Evolutionary conservation across 2,888 invertebrate species (phyloP).

Genomic region (Zhuqinia jingwanae): DNA sequence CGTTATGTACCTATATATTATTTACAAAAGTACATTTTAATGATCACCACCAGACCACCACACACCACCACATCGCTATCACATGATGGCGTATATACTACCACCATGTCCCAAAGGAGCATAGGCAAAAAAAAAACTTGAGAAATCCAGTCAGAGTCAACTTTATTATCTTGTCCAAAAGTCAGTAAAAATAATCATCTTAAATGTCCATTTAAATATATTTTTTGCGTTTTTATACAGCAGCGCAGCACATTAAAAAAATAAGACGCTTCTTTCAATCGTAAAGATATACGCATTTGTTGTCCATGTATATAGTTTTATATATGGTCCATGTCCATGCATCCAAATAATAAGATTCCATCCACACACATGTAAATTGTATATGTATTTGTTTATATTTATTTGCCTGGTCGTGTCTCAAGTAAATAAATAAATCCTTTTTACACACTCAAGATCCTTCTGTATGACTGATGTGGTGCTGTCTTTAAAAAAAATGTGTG

Average conservation of each 20-base stretch:
- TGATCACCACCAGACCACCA: too few relatives aligned
- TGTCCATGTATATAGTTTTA: too few relatives aligned
- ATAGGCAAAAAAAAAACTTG: not conserved
- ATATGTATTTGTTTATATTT: not conserved
- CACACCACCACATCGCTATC: too few relatives aligned
- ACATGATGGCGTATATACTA: too few relatives aligned
- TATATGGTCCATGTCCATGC: not conserved
- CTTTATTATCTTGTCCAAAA: constrained; percentile 34
- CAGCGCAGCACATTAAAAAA: too few relatives aligned
- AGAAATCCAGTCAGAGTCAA: constrained; percentile 34
- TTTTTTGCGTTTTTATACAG: constrained; percentile 17
- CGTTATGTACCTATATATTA: not conserved
- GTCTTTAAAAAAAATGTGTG: constrained; percentile 50
- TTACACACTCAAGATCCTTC: not conserved
- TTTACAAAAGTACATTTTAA: too few relatives aligned
- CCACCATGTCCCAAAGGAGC: not conserved
- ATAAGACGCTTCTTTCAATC: too few relatives aligned
- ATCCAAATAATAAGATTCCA: not conserved
- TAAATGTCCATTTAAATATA: constrained; percentile 30
- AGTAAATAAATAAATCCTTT: constrained; percentile 39
- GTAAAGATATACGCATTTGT: too few relatives aligned
- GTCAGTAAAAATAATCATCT: constrained; percentile 18
- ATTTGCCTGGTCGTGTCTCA: not conserved
- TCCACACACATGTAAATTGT: not conserved
- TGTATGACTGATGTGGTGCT: constrained; percentile 14